These are phyloP conservation scores for Drosophila niveifrons DNA, from an alignment of 2,888 invertebrate genomes.

Conservation along the genomic window DNA sequence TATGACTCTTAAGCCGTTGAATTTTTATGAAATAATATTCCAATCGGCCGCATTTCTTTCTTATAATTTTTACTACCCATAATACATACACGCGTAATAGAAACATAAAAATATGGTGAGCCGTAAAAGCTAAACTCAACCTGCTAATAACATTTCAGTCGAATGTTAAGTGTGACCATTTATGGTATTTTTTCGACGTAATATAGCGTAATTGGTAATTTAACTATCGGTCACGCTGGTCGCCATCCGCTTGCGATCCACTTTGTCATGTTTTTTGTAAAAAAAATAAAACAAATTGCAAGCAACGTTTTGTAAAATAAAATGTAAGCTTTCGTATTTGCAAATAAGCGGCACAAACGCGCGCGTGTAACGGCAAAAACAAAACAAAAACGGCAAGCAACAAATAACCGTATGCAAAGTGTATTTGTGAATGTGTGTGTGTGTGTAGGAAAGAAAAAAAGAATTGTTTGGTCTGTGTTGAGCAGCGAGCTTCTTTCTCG, in stretches of 20 bases:
- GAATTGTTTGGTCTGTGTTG: constrained; percentile 20
- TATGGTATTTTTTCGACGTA: not conserved
- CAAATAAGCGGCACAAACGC: constrained; percentile 48
- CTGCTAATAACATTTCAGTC: not conserved
- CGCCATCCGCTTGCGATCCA: constrained; percentile 38
- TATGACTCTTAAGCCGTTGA: not conserved
- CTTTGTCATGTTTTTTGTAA: constrained; percentile 63
- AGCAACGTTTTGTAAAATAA: constrained; percentile 56
- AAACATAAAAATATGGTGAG: not conserved
- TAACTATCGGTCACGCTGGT: not conserved
- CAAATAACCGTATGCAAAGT: constrained; percentile 4
- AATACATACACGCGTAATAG: not conserved
- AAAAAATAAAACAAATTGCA: constrained; percentile 30
- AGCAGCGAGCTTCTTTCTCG: constrained; percentile 3
- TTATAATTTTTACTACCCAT: not conserved
- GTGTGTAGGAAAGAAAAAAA: constrained; percentile 6
- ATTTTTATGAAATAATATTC: not conserved
- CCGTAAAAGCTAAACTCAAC: not conserved
- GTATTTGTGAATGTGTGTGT: not conserved
- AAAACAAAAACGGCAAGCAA: constrained; percentile 20
- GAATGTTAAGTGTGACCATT: not conserved
- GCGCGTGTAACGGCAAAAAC: constrained; percentile 32
- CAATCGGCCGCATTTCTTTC: not conserved
- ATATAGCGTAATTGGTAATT: not conserved
- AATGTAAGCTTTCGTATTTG: constrained; percentile 53